Base-by-base conservation (phyloP, 2,888 invertebrate species). In the Gisinianus flammeolus region DNA sequence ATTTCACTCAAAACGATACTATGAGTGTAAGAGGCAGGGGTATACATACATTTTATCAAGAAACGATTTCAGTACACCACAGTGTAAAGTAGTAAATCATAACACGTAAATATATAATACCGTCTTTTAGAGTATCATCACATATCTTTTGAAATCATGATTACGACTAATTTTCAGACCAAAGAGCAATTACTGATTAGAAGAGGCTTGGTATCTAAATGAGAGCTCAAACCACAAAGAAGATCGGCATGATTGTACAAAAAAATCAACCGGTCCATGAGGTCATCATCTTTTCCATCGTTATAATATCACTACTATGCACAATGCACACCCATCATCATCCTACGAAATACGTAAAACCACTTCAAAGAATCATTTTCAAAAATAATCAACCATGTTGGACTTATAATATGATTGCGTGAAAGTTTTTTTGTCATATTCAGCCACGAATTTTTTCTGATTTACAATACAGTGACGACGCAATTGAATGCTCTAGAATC, bases 341-440 rank as follows among this genome's bases (percentile, higher is more conserved):
- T 62, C 4, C 62, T 22, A 52, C 24, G 26, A 22, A 35, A 70
- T 52, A 16, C 22, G 54, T 22, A 52, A 44, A 70, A 52, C 69
- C 69, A 70, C 69, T 70, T 70, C 69, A 70, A 70, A 70, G 69
- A 19, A 28, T 24, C 33, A 70, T 70, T 70, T 70, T 70, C 44
- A 26, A 24, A 70, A 6, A 52, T 52, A 26, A 70, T 52, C 28
- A 52, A 19, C 16, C 12, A 22, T 16, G 24, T 26, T 70, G 35
- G 31, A 31, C 44, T 44, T 52, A 22, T 24, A 44, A 24, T 22
- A 56, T n/a, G 8, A 56, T 5, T n/a, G 56, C 5, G 56, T n/a
- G n/a, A 44, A 16, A 10, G 8, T 44, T 6, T 44, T 44, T 44
- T 12, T 56, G 56, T 62, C 6, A 62, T 62, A 24, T 62, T 5